phyloP scores from a whole-genome alignment of 2,797 vertebrate species.

The Liparis tanakae region DNA sequence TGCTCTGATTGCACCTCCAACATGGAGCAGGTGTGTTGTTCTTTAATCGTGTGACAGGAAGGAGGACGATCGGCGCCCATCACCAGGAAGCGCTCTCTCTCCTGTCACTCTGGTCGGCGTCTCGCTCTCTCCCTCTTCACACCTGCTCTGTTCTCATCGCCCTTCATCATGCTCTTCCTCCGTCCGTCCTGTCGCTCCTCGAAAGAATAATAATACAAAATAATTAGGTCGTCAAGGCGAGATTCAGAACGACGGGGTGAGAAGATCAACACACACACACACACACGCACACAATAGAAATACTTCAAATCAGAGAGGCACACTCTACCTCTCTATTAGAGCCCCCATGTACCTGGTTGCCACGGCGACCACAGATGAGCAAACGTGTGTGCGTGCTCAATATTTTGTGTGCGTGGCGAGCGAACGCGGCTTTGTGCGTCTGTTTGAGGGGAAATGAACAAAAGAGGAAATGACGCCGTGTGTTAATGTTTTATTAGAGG shows the following conservation, averaged over 20 bases:
- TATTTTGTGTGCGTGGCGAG: too few relatives aligned
- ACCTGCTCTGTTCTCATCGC: not conserved
- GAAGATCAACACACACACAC: slow-evolving; percentile 28
- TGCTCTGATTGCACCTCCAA: not conserved
- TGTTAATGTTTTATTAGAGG: not conserved
- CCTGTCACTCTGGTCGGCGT: slow-evolving; percentile 3
- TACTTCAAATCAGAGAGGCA: slow-evolving; percentile 20
- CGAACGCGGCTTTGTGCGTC: not conserved
- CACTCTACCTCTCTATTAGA: not conserved
- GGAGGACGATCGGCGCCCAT: slow-evolving; percentile 13
- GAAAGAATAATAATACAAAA: not conserved
- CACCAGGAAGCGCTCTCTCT: slow-evolving; percentile 5
- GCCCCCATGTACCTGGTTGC: slow-evolving; percentile 43
- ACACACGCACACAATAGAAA: not conserved
- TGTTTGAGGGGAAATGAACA: not conserved
- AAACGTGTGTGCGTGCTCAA: slow-evolving; percentile 10
- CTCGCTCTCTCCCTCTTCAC: not conserved
- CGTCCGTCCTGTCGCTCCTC: not conserved
- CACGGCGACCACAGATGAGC: slow-evolving; percentile 45
- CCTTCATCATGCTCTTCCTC: not conserved
- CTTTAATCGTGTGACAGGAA: not conserved
- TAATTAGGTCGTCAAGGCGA: not conserved
- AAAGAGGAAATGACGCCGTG: not conserved
- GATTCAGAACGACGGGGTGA: slow-evolving; percentile 27
- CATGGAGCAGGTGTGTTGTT: slow-evolving; percentile 14